phyloP scores from a whole-genome alignment of 2,888 invertebrate species.

The Cosmia pyralina region DNA sequence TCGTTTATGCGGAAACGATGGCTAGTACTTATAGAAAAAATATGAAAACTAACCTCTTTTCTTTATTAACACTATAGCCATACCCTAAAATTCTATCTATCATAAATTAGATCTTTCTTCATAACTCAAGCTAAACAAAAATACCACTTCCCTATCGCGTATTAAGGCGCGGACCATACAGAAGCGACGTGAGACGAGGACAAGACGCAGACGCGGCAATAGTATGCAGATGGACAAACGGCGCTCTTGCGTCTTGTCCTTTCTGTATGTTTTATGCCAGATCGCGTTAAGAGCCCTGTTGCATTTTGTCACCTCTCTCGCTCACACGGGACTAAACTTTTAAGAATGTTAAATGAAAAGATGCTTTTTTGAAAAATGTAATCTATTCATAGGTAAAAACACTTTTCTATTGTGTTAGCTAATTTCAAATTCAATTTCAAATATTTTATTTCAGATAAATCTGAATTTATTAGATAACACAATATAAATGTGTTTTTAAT shows the following conservation, averaged over 20 bases:
- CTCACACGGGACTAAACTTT: no score
- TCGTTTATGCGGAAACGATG: background rate
- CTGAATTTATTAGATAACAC: no score
- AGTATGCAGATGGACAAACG: background rate
- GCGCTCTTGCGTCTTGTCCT: background rate
- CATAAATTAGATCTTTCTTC: constrained; percentile 27
- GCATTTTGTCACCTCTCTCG: no score
- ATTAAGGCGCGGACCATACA: background rate
- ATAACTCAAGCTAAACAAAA: constrained; percentile 40
- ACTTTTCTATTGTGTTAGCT: no score
- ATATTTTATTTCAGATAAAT: no score
- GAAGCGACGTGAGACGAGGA: background rate
- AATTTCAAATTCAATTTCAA: no score
- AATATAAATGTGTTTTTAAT: no score
- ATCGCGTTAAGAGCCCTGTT: background rate
- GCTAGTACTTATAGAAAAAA: background rate
- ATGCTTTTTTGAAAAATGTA: no score
- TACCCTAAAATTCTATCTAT: background rate
- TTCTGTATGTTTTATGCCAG: background rate
- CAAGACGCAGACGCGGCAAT: background rate
- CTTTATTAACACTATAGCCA: background rate
- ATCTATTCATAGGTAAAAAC: no score
- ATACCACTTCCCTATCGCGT: background rate
- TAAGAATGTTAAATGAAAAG: no score
- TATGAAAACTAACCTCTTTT: background rate